Evolutionary conservation across 2,113 vertebrate species (phyloP).

Genomic region (Vulpes ferrilata): DNA sequence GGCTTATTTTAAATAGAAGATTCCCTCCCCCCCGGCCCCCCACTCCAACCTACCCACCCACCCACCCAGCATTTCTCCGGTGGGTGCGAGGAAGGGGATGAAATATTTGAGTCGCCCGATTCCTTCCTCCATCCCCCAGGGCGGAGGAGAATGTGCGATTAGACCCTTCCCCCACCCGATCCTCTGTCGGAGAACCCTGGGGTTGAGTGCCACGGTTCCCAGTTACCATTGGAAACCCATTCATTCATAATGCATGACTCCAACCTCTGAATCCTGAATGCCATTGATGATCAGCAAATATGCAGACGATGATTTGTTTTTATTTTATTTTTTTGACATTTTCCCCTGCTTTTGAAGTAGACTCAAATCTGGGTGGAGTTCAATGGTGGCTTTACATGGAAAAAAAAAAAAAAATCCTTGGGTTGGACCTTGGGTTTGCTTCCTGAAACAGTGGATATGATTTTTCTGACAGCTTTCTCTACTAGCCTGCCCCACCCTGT

Average conservation of each 20-base stretch:
- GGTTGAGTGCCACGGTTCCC: slow-evolving; percentile 77
- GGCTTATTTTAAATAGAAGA: slow-evolving; percentile 63
- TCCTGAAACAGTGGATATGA: slow-evolving; percentile 24
- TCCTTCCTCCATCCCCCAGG: slow-evolving; percentile 36
- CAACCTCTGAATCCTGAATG: slow-evolving; percentile 84
- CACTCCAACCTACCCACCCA: no score
- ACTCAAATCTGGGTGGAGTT: slow-evolving; percentile 83
- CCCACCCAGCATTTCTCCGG: slow-evolving; percentile 7
- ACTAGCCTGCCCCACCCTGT: slow-evolving; percentile 74
- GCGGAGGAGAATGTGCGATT: slow-evolving; percentile 66
- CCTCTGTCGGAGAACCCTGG: slow-evolving; percentile 72
- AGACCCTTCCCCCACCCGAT: slow-evolving; percentile 78
- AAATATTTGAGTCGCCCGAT: slow-evolving; percentile 71
- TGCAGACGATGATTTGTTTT: slow-evolving; percentile 76
- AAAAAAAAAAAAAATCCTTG: neutral
- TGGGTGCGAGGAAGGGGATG: neutral
- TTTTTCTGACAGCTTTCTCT: slow-evolving; percentile 55
- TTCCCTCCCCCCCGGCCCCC: neutral
- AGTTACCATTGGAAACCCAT: slow-evolving; percentile 88
- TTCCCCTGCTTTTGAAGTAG: slow-evolving; percentile 65
- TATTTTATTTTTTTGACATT: slow-evolving; percentile 63
- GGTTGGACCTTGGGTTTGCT: slow-evolving; percentile 39
- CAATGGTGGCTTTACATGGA: slow-evolving; percentile 14
- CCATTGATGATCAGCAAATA: slow-evolving; percentile 80
- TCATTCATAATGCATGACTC: slow-evolving; percentile 88